Evolutionary conservation across 2,113 vertebrate species (phyloP).

Genomic region (Cricetomys ansorgei): DNA sequence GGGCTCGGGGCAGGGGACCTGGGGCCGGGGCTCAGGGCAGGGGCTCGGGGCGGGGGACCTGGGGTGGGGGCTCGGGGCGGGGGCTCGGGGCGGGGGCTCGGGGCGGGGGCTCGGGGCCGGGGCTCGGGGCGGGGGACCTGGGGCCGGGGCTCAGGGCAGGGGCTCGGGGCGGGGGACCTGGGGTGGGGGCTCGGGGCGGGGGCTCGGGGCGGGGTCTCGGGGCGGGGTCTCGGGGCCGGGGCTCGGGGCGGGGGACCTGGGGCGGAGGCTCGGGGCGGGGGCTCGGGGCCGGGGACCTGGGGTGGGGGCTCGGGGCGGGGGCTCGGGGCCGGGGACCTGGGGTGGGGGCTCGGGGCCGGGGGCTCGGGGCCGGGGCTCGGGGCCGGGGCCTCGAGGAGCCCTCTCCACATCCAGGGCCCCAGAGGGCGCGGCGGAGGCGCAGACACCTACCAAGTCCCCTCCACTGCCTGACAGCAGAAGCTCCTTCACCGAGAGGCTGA

Average conservation of each 20-base stretch:
- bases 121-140: too few species aligned
- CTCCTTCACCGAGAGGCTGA: constrained; percentile 92
- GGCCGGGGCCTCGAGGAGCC: neutral
- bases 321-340: neutral
- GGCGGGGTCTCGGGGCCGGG: too few species aligned
- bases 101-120: too few species aligned
- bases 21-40: neutral
- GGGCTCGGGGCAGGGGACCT: neutral
- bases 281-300: too few species aligned
- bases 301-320: neutral
- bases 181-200: too few species aligned
- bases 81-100: neutral
- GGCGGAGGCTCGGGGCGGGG: too few species aligned
- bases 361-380: too few species aligned
- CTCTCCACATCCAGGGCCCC: neutral
- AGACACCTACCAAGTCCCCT: constrained; percentile 86
- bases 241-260: too few species aligned
- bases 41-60: neutral
- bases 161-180: too few species aligned
- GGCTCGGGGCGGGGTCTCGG: too few species aligned
- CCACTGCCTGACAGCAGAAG: constrained; percentile 90
- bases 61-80: neutral
- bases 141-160: too few species aligned
- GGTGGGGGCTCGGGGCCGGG: too few species aligned
- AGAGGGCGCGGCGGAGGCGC: neutral